A percentile compares a stretch with the other conserved stretches of the same genome.
Evolutionary conservation across 2,113 vertebrate genomes (phyloP).

Genomic region (Corythaixoides concolor): DNA sequence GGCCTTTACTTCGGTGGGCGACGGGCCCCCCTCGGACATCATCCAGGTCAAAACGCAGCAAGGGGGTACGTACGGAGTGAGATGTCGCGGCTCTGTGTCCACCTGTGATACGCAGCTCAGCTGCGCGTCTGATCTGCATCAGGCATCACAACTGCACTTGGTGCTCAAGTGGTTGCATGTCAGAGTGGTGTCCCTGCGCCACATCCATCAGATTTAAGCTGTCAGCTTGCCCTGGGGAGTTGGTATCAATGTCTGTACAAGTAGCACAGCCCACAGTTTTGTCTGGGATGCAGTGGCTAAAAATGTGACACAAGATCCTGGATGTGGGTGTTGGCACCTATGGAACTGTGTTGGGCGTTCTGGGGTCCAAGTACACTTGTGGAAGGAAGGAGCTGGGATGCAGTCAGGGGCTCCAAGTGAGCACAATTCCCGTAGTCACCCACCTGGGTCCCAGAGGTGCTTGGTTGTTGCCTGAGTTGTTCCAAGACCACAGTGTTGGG

Average conservation of each 20-base stretch:
- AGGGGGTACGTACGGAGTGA: constrained; percentile 81
- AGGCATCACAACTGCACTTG: background rate
- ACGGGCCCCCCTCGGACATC: constrained; percentile 89
- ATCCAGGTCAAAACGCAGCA: constrained; percentile 95
- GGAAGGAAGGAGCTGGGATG: background rate
- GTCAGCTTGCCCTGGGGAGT: background rate
- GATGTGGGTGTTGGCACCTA: accelerated
- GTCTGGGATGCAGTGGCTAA: background rate
- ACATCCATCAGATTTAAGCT: background rate
- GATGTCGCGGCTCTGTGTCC: accelerated
- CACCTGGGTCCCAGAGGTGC: background rate
- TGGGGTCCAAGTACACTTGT: background rate
- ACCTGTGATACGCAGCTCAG: accelerated
- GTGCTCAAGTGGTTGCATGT: background rate
- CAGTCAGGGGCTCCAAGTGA: background rate
- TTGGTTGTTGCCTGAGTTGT: background rate
- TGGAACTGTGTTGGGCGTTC: background rate
- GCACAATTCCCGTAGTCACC: accelerated
- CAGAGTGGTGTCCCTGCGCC: background rate
- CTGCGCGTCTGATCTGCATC: background rate
- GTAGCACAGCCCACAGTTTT: background rate
- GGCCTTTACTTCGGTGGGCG: constrained; percentile 92
- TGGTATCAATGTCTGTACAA: background rate
- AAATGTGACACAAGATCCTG: background rate
- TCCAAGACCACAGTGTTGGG: background rate